These are phyloP conservation scores for Epizoanthus fatuus DNA, from an alignment of 92 coral and sea anemone species.

Conservation along the genomic window DNA sequence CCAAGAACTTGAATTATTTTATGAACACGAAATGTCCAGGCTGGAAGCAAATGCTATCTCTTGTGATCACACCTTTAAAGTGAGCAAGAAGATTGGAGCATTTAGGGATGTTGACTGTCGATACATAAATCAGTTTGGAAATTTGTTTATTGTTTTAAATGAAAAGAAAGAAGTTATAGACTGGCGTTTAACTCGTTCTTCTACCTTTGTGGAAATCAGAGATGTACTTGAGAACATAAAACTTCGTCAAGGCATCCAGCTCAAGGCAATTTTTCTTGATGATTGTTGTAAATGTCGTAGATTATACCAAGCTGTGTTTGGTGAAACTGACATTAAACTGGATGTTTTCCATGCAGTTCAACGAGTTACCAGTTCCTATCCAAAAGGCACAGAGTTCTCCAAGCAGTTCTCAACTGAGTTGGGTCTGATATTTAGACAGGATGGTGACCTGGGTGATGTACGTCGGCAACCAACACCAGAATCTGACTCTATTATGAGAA, in stretches of 20 bases:
- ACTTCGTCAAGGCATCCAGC: neutral
- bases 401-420: slow-evolving; percentile 21
- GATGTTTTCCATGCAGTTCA: slow-evolving; percentile 62
- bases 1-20: slow-evolving; percentile 24
- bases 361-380: slow-evolving; percentile 30
- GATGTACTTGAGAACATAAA: slow-evolving; percentile 5
- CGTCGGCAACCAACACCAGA: slow-evolving; percentile 10
- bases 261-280: slow-evolving; percentile 22
- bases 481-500: neutral
- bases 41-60: slow-evolving; percentile 1
- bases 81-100: slow-evolving; percentile 22
- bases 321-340: slow-evolving; percentile 41
- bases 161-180: slow-evolving; percentile 38
- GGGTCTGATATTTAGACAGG: slow-evolving; percentile 16
- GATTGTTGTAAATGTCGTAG: slow-evolving; percentile 46
- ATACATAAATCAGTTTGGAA: neutral
- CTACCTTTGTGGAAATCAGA: slow-evolving; percentile 31
- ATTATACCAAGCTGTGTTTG: slow-evolving; percentile 35
- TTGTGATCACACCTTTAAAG: slow-evolving; percentile 52
- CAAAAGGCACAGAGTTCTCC: slow-evolving; percentile 31
- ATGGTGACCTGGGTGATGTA: slow-evolving; percentile 50
- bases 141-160: slow-evolving; percentile 41
- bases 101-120: slow-evolving; percentile 2
- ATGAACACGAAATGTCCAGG: neutral
- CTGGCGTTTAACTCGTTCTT: slow-evolving; percentile 51